These are phyloP conservation scores for Phymanthus crucifer DNA, from an alignment of 92 coral and sea anemone genomes.

Conservation along the genomic window DNA sequence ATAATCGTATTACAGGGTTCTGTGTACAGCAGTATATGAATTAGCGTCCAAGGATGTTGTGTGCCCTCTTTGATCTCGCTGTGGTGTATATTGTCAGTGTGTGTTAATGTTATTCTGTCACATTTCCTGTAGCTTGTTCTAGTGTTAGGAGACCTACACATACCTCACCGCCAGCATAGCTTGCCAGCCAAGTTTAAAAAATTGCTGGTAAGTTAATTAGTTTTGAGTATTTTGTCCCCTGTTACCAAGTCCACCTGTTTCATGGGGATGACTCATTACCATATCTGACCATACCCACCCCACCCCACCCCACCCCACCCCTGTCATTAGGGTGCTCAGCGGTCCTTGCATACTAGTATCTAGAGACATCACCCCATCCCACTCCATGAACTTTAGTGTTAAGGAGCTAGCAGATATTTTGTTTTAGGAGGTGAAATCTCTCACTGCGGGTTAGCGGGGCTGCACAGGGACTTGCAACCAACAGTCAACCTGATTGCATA, in stretches of 20 bases:
- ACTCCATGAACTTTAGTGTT: no score
- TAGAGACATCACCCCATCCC: constrained; percentile 14
- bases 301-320: no score
- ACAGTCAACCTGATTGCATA: no score
- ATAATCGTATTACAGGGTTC: neutral
- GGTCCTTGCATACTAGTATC: no score
- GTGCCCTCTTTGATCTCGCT: neutral
- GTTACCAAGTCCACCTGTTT: no score
- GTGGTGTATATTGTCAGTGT: neutral
- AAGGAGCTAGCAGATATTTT: no score
- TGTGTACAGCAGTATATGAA: neutral
- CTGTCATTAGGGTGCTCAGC: no score
- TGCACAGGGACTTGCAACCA: no score
- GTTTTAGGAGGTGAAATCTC: no score
- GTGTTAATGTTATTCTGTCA: neutral
- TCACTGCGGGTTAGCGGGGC: no score
- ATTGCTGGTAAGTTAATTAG: constrained; percentile 67
- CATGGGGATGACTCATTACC: no score
- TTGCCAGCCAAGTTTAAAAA: constrained; percentile 95
- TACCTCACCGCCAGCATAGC: constrained; percentile 95
- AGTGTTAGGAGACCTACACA: constrained; percentile 95
- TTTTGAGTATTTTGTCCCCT: neutral
- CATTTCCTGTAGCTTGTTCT: constrained; percentile 78
- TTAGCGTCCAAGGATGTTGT: neutral
- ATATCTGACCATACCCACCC: no score